phyloP scores from a whole-genome alignment of 2,888 invertebrate genomes.

The Athalia rosae region DNA sequence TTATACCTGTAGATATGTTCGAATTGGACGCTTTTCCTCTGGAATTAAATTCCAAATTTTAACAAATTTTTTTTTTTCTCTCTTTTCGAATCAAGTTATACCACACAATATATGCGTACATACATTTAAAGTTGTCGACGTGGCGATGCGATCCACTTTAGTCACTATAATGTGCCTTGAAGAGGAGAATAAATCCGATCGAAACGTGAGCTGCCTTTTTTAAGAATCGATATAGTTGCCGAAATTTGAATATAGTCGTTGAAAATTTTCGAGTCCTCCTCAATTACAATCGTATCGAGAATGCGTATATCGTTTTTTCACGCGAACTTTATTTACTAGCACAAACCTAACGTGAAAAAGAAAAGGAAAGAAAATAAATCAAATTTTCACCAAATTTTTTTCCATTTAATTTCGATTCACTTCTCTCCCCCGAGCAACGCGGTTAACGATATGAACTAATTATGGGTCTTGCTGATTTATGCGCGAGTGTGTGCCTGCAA shows the following conservation, averaged over 20 bases:
- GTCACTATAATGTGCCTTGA: constrained; percentile 19
- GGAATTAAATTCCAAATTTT: no score
- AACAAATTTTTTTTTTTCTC: not conserved
- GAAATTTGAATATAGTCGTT: no score
- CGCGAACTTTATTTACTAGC: no score
- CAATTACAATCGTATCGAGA: no score
- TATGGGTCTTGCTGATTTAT: constrained; percentile 19
- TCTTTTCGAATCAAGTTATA: not conserved
- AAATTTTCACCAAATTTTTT: not conserved
- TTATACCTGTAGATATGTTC: no score
- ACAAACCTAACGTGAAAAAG: not conserved
- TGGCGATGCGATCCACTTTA: constrained; percentile 26
- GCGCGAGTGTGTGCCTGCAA: no score
- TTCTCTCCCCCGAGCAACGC: constrained; percentile 23
- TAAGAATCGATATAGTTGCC: no score
- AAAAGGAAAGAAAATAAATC: not conserved
- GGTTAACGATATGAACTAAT: constrained; percentile 20
- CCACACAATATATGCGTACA: not conserved
- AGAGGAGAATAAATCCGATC: constrained; percentile 30
- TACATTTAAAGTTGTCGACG: constrained; percentile 23
- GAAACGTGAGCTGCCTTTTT: not conserved
- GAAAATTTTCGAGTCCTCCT: no score
- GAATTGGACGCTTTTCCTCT: no score
- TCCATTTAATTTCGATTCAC: not conserved
- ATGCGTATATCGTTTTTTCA: no score